Percentiles rank a stretch among this genome's conserved stretches.
phyloP scores from a whole-genome alignment of 1,140 invertebrate genomes.

The Periplaneta americana region DNA sequence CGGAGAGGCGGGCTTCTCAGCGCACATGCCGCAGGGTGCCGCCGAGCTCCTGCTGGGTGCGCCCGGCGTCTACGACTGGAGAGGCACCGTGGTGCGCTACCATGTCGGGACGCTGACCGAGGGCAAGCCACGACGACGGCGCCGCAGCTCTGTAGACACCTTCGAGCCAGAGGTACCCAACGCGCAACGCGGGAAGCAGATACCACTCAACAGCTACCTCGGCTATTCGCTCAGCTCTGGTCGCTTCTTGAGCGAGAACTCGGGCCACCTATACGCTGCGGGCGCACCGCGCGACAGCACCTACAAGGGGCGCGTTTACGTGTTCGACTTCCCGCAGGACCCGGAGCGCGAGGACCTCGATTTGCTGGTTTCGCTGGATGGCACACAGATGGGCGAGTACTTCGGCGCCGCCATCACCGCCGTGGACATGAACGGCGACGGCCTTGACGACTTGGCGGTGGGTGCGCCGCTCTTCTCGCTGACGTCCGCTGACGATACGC shows the following conservation, averaged over 20 bases:
- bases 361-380: slow-evolving; percentile 62
- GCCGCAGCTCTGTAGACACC: background rate
- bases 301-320: background rate
- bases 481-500: slow-evolving; percentile 52
- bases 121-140: too few species aligned
- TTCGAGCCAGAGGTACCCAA: background rate
- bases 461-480: slow-evolving; percentile 91
- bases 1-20: background rate
- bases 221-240: background rate
- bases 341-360: background rate
- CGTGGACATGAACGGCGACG: slow-evolving; percentile 89
- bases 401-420: slow-evolving; percentile 89
- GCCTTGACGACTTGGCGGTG: slow-evolving; percentile 86
- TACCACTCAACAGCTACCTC: too few species aligned
- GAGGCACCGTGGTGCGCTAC: background rate
- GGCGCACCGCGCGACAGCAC: background rate
- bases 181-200: background rate
- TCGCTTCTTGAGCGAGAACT: background rate
- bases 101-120: background rate
- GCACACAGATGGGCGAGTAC: slow-evolving; percentile 90
- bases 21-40: background rate
- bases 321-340: background rate
- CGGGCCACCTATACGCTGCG: background rate
- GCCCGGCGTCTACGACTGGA: background rate
- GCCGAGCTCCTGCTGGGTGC: background rate